A percentile compares a stretch with the other conserved stretches of the same genome.
These are phyloP conservation scores for Echinarachnius parma DNA, from an alignment of 53 echinoderm and acorn worm species.

Conservation along the genomic window DNA sequence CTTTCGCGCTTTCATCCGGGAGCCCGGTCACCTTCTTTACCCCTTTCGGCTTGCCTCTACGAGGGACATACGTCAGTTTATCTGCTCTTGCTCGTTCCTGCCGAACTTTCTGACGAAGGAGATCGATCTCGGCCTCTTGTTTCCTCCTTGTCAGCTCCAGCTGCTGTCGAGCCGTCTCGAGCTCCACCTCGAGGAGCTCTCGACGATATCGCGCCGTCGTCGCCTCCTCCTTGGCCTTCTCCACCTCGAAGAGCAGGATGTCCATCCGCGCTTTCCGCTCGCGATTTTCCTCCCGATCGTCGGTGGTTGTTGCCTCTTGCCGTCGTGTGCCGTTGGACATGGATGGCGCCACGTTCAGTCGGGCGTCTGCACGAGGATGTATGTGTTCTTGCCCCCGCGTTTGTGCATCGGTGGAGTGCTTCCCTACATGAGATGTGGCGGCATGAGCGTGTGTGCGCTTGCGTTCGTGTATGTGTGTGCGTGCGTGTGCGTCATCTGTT, in stretches of 20 bases:
- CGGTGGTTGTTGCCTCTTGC: too few species aligned
- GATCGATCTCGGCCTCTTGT: constrained; percentile 25
- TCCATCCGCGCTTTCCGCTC: constrained; percentile 19
- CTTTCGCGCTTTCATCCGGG: not conserved
- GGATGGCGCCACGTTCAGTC: not conserved
- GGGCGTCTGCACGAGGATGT: not conserved
- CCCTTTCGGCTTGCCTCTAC: too few species aligned
- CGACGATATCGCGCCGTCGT: constrained; percentile 5
- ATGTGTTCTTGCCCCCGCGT: not conserved
- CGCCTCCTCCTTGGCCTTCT: constrained; percentile 29
- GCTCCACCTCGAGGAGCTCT: constrained; percentile 25
- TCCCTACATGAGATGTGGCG: too few species aligned
- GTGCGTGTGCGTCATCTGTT: too few species aligned
- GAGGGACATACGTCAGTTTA: not conserved
- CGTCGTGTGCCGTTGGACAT: not conserved
- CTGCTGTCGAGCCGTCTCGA: constrained; percentile 11
- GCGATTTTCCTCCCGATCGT: not conserved
- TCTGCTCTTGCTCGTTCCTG: constrained; percentile 21
- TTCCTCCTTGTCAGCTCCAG: not conserved
- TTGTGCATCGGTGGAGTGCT: too few species aligned
- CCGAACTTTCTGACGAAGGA: constrained; percentile 3
- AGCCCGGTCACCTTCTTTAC: not conserved
- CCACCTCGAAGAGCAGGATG: constrained; percentile 1
- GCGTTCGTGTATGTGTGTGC: too few species aligned
- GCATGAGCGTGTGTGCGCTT: too few species aligned